Base-by-base conservation (phyloP, 1,140 invertebrate species). In the Ceratoteleas bidentatus region DNA sequence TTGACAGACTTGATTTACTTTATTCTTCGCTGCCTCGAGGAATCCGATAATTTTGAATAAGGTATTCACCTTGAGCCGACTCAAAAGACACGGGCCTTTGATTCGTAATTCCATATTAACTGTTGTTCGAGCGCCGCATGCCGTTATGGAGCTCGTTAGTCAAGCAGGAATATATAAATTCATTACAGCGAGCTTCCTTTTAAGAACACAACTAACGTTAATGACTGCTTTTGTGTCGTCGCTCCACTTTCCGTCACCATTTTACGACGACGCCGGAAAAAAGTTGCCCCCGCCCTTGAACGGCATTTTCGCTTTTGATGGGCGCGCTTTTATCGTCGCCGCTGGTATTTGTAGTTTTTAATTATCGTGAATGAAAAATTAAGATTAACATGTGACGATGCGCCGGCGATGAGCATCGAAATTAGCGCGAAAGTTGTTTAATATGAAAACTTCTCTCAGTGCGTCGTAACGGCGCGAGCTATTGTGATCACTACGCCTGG, bases 381-480 rank as follows among this genome's bases (percentile, higher is more conserved):
- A 40, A 5, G 2, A 74, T 56, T 58, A 57, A 57, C 58, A 58
- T 69, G 45, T 43, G 33, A 32, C n/a, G 50, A 53, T 15, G 47
- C 14, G n/a, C 58, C 61, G 36, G 24, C 43, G 43, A 53, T 66
- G 66, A 64, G 10, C 45, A 15, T 24, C 49, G 60, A 86, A 88
- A 87, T 86, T 87, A 86, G 82, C 79, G 65, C 45, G n/a, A 85
- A 88, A 85, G 81, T 88, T 87, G 85, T 85, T 88, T 24, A 24
- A 24, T 85, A 85, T 83, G 79, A 72, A 86, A 87, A 88, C 83
- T 88, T 88, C 53, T 83, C 81, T 80, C 40, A 62, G 78, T 85
- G 66, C 43, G 38, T 58, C 32, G 66, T 70, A 79, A 83, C 81
- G 58, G 52, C 24, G 24, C 24, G 36, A 54, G 49, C 52, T 64